Percentiles rank a stretch among this genome's conserved stretches.
Conservation (phyloP, 2,797 vertebrate genomes). For the Myotis planiceps region DNA sequence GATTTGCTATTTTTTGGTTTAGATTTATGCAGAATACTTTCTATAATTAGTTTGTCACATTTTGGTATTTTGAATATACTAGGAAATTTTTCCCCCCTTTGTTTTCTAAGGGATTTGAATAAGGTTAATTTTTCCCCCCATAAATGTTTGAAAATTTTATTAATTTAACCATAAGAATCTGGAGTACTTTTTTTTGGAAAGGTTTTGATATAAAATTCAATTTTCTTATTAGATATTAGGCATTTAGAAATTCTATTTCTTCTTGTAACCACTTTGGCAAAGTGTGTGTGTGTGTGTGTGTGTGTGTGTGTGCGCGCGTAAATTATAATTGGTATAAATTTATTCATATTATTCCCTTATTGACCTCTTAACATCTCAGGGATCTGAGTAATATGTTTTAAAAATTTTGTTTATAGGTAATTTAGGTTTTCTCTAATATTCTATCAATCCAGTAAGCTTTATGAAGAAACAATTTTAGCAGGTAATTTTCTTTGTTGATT, state of each 20-base stretch:
- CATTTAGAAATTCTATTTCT: not conserved
- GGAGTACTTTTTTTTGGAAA: not conserved
- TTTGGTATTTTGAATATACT: not conserved
- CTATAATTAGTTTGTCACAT: not conserved
- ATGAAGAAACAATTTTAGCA: not conserved
- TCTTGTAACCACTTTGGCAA: not conserved
- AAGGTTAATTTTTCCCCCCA: not conserved
- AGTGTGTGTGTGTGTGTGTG: not conserved
- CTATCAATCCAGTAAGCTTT: not conserved
- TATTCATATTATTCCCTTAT: not conserved
- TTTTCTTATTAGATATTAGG: not conserved
- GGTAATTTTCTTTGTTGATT: not conserved
- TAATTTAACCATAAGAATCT: not conserved
- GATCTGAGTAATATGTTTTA: not conserved
- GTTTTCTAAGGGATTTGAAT: not conserved
- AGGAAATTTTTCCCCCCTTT: not conserved
- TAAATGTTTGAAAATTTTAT: not conserved
- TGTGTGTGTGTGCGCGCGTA: not conserved
- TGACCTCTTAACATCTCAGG: not conserved
- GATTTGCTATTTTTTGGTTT: not conserved
- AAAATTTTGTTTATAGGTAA: not conserved
- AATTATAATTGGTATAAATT: not conserved
- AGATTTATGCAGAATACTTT: not conserved
- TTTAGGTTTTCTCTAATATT: not conserved
- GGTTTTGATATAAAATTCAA: not conserved